These are phyloP conservation scores for Ophioninae sp. DNA, from an alignment of 2,888 invertebrate species.

Conservation along the genomic window DNA sequence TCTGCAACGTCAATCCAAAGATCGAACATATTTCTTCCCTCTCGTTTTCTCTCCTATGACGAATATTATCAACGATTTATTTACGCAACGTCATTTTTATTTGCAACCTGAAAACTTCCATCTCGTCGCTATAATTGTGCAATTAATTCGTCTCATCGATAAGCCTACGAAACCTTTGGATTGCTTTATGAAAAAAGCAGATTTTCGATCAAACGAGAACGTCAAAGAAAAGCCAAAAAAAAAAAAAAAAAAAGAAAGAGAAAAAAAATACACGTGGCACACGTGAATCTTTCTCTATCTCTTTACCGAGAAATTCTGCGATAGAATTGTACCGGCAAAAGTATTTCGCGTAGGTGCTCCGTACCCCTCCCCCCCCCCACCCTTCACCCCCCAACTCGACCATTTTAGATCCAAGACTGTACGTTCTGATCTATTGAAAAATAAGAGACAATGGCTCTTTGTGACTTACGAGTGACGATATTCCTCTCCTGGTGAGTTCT, in stretches of 20 bases:
- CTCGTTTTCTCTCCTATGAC: too few relatives aligned
- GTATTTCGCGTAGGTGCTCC: constrained; percentile 72
- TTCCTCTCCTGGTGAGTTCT: constrained; percentile 17
- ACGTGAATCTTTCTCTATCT: constrained; percentile 34
- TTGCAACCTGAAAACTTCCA: not conserved
- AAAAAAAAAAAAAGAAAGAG: not conserved
- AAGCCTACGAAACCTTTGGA: constrained; percentile 7
- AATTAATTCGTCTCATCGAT: not conserved
- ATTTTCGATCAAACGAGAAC: constrained; percentile 20
- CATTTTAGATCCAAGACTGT: constrained; percentile 73
- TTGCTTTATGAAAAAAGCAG: constrained; percentile 16
- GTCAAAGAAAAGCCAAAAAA: not conserved
- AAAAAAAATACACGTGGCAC: constrained; percentile 4
- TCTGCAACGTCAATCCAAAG: too few relatives aligned
- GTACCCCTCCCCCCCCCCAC: constrained; percentile 18
- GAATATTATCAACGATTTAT: not conserved
- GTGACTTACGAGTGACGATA: constrained; percentile 70
- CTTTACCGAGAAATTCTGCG: constrained; percentile 39
- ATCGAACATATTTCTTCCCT: too few relatives aligned
- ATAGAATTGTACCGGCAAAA: constrained; percentile 45
- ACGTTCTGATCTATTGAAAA: constrained; percentile 66
- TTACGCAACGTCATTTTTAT: not conserved
- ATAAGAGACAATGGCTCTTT: constrained; percentile 76
- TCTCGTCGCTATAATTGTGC: not conserved
- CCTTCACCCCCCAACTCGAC: constrained; percentile 42